Evolutionary conservation across 1,140 invertebrate genomes (phyloP).

Genomic region (Helicoverpa armigera): DNA sequence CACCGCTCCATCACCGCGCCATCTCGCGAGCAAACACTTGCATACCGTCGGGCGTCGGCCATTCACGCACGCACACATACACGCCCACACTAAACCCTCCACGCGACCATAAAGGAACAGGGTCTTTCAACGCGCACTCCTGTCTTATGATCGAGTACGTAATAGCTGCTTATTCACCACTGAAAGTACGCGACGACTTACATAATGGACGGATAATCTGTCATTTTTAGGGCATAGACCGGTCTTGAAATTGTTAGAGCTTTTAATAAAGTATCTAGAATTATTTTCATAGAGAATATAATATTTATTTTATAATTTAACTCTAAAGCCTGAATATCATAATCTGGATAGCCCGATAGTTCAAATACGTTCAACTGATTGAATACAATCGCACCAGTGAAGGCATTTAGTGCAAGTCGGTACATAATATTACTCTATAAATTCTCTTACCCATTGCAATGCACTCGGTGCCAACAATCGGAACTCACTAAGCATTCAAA

Average conservation of each 20-base stretch:
- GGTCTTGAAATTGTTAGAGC: too few species aligned
- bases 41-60: conserved; percentile 26
- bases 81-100: conserved; percentile 24
- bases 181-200: background rate
- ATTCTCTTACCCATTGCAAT: conserved; percentile 50
- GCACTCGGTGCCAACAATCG: conserved; percentile 66
- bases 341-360: background rate
- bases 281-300: too few species aligned
- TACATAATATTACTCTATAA: conserved; percentile 47
- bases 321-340: too few species aligned
- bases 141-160: conserved; percentile 50
- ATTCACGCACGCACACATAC: conserved; percentile 49
- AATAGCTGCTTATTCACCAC: conserved; percentile 43
- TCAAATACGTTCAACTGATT: background rate
- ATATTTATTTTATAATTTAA: too few species aligned
- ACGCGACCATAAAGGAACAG: conserved; percentile 24
- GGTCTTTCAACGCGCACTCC: conserved; percentile 40
- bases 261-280: too few species aligned
- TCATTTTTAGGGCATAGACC: too few species aligned
- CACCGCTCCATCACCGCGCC: conserved; percentile 70
- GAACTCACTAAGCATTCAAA: conserved; percentile 80
- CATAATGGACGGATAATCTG: too few species aligned
- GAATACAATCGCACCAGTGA: background rate
- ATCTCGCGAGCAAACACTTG: conserved; percentile 78
- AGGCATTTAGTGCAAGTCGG: conserved; percentile 12